A percentile compares a stretch with the other conserved stretches of the same genome.
These are phyloP conservation scores for Cheilosia impressa DNA, from an alignment of 2,888 invertebrate species.

Conservation along the genomic window DNA sequence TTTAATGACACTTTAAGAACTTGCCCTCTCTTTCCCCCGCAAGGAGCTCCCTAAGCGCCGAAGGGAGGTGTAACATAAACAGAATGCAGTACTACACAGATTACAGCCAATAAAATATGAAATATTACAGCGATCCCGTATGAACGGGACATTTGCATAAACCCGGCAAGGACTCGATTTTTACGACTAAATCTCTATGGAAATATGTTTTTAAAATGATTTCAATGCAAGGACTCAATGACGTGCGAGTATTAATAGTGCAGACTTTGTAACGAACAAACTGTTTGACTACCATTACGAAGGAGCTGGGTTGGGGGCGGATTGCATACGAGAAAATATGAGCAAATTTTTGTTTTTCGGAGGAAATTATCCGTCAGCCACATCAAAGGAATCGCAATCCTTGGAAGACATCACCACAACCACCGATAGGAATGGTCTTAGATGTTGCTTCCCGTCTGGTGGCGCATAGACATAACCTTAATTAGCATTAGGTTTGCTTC, in stretches of 20 bases:
- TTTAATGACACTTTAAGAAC: constrained; percentile 66
- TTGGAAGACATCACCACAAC: constrained; percentile 52
- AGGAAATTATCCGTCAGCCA: constrained; percentile 74
- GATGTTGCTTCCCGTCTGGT: constrained; percentile 63
- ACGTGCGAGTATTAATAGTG: constrained; percentile 15
- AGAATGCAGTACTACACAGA: constrained; percentile 32
- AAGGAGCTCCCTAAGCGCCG: constrained; percentile 6
- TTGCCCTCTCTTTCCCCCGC: constrained; percentile 6
- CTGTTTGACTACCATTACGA: constrained; percentile 15
- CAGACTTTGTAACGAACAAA: constrained; percentile 21
- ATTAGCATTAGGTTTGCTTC: constrained; percentile 72
- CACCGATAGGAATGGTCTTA: constrained; percentile 42
- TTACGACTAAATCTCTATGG: constrained; percentile 41
- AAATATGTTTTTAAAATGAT: constrained; percentile 47
- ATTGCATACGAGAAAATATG: constrained; percentile 8
- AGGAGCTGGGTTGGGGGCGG: background rate
- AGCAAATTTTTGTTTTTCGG: constrained; percentile 35
- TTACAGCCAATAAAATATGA: constrained; percentile 70
- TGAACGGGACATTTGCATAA: constrained; percentile 56
- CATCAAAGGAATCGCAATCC: constrained; percentile 70
- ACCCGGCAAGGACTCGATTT: constrained; percentile 39
- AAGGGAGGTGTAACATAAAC: constrained; percentile 1
- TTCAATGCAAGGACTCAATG: constrained; percentile 24
- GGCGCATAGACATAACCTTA: constrained; percentile 51
- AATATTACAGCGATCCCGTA: constrained; percentile 28